Evolutionary conservation across 2,797 vertebrate species (phyloP).

Genomic region (Ammospiza maritima): DNA sequence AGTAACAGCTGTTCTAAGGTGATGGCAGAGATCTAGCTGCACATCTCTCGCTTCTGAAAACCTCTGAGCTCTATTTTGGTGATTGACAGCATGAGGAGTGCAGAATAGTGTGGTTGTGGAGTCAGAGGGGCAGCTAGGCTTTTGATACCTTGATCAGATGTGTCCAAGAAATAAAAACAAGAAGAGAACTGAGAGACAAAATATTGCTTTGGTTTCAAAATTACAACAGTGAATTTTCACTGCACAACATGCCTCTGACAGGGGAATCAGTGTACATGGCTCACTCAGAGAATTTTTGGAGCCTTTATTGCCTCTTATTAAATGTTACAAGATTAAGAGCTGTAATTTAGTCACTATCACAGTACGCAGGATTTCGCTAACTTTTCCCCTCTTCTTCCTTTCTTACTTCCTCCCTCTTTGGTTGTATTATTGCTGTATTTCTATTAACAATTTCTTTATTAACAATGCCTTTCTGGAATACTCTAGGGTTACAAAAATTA

Average conservation of each 20-base stretch:
- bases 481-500: not conserved
- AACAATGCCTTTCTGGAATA: not conserved
- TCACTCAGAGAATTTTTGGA: not conserved
- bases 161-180: slow-evolving; percentile 7
- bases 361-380: not conserved
- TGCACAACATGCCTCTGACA: not conserved
- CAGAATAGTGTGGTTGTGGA: not conserved
- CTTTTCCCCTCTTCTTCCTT: not conserved
- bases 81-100: not conserved
- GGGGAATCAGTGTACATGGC: not conserved
- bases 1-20: slow-evolving; percentile 21
- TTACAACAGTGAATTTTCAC: not conserved
- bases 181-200: not conserved
- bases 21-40: slow-evolving; percentile 28
- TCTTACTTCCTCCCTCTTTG: not conserved
- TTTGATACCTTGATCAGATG: slow-evolving; percentile 1
- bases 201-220: not conserved
- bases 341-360: not conserved
- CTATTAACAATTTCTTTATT: not conserved
- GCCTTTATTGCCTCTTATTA: not conserved
- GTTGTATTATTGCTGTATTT: not conserved
- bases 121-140: not conserved
- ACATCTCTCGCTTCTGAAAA: slow-evolving; percentile 10
- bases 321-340: not conserved
- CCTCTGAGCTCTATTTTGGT: slow-evolving; percentile 14